Conservation (phyloP, 1,140 invertebrate species). For the Phymastichus coffea region DNA sequence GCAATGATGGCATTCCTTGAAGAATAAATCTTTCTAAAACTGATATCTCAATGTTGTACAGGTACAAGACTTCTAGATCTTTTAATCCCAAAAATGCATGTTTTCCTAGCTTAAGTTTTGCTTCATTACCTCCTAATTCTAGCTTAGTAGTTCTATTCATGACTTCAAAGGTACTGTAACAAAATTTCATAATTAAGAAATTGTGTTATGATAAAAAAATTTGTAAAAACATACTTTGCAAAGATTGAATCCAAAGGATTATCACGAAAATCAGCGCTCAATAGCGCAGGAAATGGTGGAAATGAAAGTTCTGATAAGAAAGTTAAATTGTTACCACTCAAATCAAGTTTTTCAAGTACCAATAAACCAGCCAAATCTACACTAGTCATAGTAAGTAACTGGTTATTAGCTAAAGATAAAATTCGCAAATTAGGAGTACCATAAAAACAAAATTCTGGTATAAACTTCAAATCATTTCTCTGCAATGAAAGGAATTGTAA, state of each 20-base stretch:
- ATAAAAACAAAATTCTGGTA: constrained; percentile 70
- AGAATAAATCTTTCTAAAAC: constrained; percentile 63
- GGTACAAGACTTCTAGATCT: constrained; percentile 56
- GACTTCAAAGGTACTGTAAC: constrained; percentile 65
- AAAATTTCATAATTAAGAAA: not conserved
- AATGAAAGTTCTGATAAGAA: constrained; percentile 70
- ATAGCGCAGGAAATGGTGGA: constrained; percentile 67
- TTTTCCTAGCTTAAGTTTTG: constrained; percentile 58
- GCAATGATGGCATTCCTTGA: constrained; percentile 60
- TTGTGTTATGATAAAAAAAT: not conserved
- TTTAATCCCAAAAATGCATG: constrained; percentile 66
- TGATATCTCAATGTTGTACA: constrained; percentile 61
- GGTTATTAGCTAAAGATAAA: constrained; percentile 66
- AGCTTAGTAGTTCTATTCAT: constrained; percentile 68
- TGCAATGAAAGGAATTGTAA: constrained; percentile 64
- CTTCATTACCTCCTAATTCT: constrained; percentile 59
- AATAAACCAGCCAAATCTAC: constrained; percentile 67
- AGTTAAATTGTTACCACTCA: constrained; percentile 66
- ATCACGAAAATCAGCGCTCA: constrained; percentile 61
- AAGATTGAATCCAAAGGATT: constrained; percentile 70
- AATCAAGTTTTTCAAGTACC: constrained; percentile 64
- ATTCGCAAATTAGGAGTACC: constrained; percentile 64
- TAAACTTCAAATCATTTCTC: constrained; percentile 63
- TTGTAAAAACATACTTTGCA: constrained; percentile 52
- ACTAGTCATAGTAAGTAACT: constrained; percentile 64